Conservation (phyloP, 2,113 vertebrate genomes). For the Hemicordylus capensis region DNA sequence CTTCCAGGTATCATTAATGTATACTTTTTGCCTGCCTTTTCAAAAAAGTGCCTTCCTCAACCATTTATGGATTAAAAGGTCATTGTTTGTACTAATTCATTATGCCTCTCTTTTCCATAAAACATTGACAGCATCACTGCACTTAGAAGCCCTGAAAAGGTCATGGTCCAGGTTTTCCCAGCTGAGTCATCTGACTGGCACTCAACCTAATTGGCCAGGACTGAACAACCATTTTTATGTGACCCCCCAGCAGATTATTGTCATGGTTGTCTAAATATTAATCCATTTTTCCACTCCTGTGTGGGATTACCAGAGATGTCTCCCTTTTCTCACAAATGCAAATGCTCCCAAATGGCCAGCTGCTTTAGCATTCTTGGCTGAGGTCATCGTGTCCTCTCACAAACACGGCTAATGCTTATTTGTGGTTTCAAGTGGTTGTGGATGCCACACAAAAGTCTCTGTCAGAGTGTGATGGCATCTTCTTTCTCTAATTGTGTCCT, state of each 20-base stretch:
- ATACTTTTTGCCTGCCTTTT: not conserved
- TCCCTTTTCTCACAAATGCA: constrained; percentile 24
- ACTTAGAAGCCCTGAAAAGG: constrained; percentile 36
- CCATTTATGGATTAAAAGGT: constrained; percentile 62
- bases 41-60: constrained; percentile 2
- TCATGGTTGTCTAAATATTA: constrained; percentile 15
- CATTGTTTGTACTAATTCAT: constrained; percentile 43
- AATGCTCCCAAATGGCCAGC: not conserved
- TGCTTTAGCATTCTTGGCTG: constrained; percentile 16
- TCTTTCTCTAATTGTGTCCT: not conserved
- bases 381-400: not conserved
- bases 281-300: constrained; percentile 25
- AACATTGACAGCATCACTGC: constrained; percentile 30
- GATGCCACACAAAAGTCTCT: not conserved
- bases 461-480: not conserved
- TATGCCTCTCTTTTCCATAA: constrained; percentile 42
- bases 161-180: constrained; percentile 37
- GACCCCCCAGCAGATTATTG: constrained; percentile 10
- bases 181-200: constrained; percentile 20
- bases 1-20: not conserved
- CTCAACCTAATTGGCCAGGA: constrained; percentile 32
- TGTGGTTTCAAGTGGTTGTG: constrained; percentile 10
- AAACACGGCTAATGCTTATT: constrained; percentile 6
- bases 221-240: not conserved
- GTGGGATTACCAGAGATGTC: constrained; percentile 16